Evolutionary conservation across 2,797 vertebrate species (phyloP).

Genomic region (Cossypha polioptera): DNA sequence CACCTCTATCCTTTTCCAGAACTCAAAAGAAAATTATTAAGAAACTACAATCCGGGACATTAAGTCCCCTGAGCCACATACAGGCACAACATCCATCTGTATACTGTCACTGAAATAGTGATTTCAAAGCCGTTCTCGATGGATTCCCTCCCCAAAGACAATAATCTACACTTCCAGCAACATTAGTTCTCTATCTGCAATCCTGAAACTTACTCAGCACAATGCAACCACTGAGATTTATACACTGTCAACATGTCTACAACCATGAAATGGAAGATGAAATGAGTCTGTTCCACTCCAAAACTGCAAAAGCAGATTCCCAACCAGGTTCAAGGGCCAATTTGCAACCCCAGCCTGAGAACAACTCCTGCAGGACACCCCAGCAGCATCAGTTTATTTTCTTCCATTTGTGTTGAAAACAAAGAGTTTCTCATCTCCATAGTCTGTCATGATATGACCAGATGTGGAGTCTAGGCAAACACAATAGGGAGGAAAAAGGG

Average conservation of each 20-base stretch:
- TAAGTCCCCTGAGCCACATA: neutral
- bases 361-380: neutral
- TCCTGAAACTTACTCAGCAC: neutral
- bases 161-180: neutral
- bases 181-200: neutral
- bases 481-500: neutral
- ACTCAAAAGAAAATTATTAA: neutral
- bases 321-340: neutral
- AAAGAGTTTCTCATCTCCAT: neutral
- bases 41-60: neutral
- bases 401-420: neutral
- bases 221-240: neutral
- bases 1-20: neutral
- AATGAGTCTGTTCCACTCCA: neutral
- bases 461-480: neutral
- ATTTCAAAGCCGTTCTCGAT: neutral
- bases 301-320: neutral
- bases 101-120: neutral
- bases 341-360: neutral
- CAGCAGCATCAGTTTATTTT: neutral
- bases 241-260: neutral
- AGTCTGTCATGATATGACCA: neutral
- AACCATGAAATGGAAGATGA: neutral
- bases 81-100: accelerated
- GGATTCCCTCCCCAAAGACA: neutral